phyloP scores from a whole-genome alignment of 2,888 invertebrate genomes.

The Sylvicola fuscatus region DNA sequence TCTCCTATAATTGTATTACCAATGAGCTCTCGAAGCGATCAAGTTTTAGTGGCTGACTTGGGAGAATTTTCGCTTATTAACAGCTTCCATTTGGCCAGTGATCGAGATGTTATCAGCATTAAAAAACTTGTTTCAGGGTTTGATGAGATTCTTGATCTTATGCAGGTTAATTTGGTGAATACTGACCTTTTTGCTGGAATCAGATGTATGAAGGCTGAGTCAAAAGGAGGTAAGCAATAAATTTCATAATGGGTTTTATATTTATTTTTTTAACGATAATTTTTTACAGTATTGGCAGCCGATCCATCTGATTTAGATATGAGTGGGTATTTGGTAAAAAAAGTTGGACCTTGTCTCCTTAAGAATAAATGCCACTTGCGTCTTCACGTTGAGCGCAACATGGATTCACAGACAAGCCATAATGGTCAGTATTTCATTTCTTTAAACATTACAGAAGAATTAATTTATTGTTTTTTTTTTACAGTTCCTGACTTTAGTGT shows the following conservation, averaged over 20 bases:
- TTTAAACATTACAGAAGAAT: conserved; percentile 1
- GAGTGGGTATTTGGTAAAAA: conserved; percentile 18
- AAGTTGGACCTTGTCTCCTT: conserved; percentile 43
- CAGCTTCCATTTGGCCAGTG: conserved; percentile 42
- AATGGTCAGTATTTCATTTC: conserved; percentile 19
- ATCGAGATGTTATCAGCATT: conserved; percentile 27
- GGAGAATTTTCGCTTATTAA: conserved; percentile 60
- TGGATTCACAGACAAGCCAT: conserved; percentile 34
- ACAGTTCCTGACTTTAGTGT: conserved; percentile 64
- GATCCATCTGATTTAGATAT: conserved; percentile 13
- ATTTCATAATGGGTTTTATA: not conserved
- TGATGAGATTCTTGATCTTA: conserved; percentile 34
- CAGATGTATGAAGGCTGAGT: conserved; percentile 10
- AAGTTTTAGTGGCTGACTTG: conserved; percentile 61
- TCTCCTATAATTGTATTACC: conserved; percentile 75
- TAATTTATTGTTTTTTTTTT: conserved; percentile 7
- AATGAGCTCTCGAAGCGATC: conserved; percentile 55
- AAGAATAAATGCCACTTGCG: conserved; percentile 64
- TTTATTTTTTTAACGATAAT: not conserved
- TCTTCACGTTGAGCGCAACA: conserved; percentile 64
- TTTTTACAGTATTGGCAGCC: conserved; percentile 6
- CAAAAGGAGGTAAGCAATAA: conserved; percentile 4
- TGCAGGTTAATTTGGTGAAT: conserved; percentile 41
- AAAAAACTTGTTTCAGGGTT: conserved; percentile 10
- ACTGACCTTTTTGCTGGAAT: conserved; percentile 47